Percentiles rank a stretch among this genome's conserved stretches.
These are phyloP conservation scores for Apodemia duryi DNA, from an alignment of 2,888 invertebrate species.

Conservation along the genomic window DNA sequence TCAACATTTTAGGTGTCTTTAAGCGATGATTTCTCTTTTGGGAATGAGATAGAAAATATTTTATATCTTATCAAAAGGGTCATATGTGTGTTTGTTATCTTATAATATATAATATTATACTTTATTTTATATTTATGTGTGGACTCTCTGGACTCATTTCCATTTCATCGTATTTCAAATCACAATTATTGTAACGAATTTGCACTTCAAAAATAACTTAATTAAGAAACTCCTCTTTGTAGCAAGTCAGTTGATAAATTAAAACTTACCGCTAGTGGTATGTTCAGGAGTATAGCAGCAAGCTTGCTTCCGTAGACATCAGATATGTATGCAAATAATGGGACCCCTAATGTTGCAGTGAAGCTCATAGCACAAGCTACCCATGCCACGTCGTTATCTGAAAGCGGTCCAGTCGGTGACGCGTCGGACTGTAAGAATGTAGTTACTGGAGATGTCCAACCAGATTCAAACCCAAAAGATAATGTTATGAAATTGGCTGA, in stretches of 20 bases:
- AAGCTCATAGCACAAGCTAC: conserved; percentile 60
- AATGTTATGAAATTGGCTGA: conserved; percentile 49
- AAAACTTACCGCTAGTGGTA: neutral
- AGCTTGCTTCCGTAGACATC: conserved; percentile 40
- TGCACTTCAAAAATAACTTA: no score
- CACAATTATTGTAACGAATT: no score
- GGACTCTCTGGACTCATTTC: no score
- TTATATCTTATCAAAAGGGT: no score
- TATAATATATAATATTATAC: no score
- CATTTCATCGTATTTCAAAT: no score
- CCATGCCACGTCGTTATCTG: conserved; percentile 59
- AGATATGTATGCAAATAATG: conserved; percentile 57
- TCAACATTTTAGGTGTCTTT: no score
- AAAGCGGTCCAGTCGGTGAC: conserved; percentile 50
- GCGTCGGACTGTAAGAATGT: conserved; percentile 45
- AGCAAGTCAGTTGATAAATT: neutral
- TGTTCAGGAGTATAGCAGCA: neutral
- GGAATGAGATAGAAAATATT: no score
- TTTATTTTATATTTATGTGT: no score
- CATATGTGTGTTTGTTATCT: no score
- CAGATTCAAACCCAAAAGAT: conserved; percentile 53
- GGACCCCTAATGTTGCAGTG: conserved; percentile 46
- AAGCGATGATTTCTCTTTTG: no score
- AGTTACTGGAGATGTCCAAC: conserved; percentile 60
- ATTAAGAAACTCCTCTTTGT: no score